phyloP scores from a whole-genome alignment of 1,140 invertebrate genomes.

The Pogonognathellus flavescens region DNA sequence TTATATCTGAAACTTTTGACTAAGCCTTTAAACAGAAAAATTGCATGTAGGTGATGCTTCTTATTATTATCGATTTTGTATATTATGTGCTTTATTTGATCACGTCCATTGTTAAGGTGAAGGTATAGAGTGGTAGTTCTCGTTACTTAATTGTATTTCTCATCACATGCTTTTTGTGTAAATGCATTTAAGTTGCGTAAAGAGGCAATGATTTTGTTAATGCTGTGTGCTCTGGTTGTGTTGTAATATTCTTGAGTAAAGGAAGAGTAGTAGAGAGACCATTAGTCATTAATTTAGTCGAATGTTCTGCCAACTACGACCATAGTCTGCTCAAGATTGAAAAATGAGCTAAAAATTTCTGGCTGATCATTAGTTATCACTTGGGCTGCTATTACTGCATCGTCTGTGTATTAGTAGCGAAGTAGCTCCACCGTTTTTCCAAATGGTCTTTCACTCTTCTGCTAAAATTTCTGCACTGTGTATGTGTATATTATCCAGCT shows the following conservation, averaged over 20 bases:
- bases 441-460: slow-evolving; percentile 4
- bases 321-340: slow-evolving; percentile 19
- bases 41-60: too few species aligned
- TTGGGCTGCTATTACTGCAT: neutral
- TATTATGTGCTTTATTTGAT: too few species aligned
- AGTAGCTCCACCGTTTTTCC: too few species aligned
- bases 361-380: slow-evolving; percentile 57
- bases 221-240: neutral
- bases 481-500: neutral
- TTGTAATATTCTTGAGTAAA: neutral
- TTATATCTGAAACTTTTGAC: too few species aligned
- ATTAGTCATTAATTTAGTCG: slow-evolving; percentile 54
- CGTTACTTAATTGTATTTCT: neutral
- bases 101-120: too few species aligned
- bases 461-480: neutral
- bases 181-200: neutral
- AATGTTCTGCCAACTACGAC: neutral
- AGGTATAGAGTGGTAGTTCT: too few species aligned
- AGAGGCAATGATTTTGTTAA: neutral
- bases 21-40: too few species aligned
- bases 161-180: neutral
- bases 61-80: too few species aligned
- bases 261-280: slow-evolving; percentile 12
- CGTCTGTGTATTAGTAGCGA: too few species aligned
- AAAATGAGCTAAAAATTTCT: slow-evolving; percentile 53